Evolutionary conservation across 64 coral and sea anemone species (phyloP), one percentile per base, ranked within the genome.

Genomic region (Orbicella faveolata): DNA sequence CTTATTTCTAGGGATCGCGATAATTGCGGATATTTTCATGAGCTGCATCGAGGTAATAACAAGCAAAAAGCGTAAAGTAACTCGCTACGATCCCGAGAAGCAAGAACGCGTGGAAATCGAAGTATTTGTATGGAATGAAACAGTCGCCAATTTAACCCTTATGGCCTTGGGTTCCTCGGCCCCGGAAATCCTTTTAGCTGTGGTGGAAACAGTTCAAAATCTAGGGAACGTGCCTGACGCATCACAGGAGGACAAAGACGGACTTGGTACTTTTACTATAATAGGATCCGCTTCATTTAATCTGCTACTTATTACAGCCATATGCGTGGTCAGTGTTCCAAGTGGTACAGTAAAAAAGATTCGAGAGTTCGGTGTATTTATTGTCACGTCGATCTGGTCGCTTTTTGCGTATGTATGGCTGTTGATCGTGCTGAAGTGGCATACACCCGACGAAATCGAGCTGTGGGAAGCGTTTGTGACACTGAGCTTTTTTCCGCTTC

Each of bases 1-100:
- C 62, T 69, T 94, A 35, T 98, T 98, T 67, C 75, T 98, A 19
- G 96, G 96, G 2, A 94, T 98, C 36, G 96, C 96, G 21, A 94
- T 98, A 89, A 93, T 98, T 34, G 92, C 96, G 5, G 96, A 98
- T 36, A 94, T 98, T 74, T 98, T 98, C 73, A 94, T 98, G 93
- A 94, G 93, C 69, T 91, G 84, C 35, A 98, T 98, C 21, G 96
- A 98, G 14, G 93, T 94, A 10, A 98, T 98, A 37, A 98, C 96
- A 26, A 94, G 92, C 26, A 94, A 98, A 75, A 98, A 98, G 72
- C 73, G 81, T 20, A 94, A 92, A 66, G 85, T 98, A 4, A 83
- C 85, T 0, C 93, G 89, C 5, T 94, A 91, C 41, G 92, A 94
- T 34, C 75, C 89, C 1, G 96, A 94, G 26, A 92, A 88, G 48